Base-by-base conservation (phyloP, 37 sponge, comb jelly and placozoan genomes). In the Eunapius fragilis region DNA sequence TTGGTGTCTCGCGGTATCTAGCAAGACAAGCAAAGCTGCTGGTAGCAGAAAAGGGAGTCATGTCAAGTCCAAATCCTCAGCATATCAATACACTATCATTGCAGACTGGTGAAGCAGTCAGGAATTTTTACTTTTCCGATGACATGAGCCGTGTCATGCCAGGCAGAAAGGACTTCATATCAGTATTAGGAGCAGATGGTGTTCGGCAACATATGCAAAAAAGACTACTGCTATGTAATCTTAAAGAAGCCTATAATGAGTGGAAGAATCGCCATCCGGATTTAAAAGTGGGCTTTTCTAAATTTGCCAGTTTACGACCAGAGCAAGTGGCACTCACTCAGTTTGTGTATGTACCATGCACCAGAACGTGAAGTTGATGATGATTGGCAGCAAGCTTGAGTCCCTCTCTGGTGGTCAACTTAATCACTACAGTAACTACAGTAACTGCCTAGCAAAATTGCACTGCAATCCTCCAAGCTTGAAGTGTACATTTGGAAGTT, bases 301-400 rank as follows among this genome's bases (percentile, higher is more conserved):
- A 81, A 31, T 82, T 88, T 75, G 68, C 82, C 26, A 70, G 74
- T 6, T 45, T 88, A 31, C 35, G 25, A 72, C 89, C 27, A 31
- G 34, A 74, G 41, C 78, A 45, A 58, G 41, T 9, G 41, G 41
- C 6, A 6, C 41, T 41, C 41, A 41, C 6, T 41, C 41, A 31
- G 83, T 88, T 0, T 88, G 88, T 81, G 82, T 87, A 3, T 87
- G 88, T 38, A 80, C 81, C 23, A 87, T 87, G 3, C 88, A 87
- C 45, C 82, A 87, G 10, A 87, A 87, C 75, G 80, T 81, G 10
- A 87, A 81, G 37, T 26, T 87, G 38, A 70, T 87, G 69, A 48
- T 87, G 67, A 28, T 31, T 35, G 76, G 86, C 25, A 38, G 26
- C 27, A 30, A 37, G n/a, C 49, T 78, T 41, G 3, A 49, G 3